A percentile compares a stretch with the other conserved stretches of the same genome.
phyloP scores from a whole-genome alignment of 1,140 invertebrate genomes.

The Arctopsyche grandis region DNA sequence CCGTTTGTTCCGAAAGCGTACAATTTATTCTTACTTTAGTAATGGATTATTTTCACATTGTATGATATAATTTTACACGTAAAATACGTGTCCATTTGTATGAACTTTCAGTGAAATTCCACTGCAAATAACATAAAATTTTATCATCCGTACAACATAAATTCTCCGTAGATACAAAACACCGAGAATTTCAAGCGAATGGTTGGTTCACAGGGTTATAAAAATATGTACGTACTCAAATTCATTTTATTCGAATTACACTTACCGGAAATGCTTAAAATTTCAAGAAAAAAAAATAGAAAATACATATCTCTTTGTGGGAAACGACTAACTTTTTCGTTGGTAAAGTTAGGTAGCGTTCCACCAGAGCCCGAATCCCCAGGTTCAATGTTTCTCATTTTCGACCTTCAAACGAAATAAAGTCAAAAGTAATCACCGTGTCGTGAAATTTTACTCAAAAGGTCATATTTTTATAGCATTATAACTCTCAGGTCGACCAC shows the following conservation, averaged over 20 bases:
- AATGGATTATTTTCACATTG: not conserved
- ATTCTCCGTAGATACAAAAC: conserved; percentile 8
- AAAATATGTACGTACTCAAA: no score
- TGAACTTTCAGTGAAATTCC: conserved; percentile 20
- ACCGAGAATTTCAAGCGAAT: conserved; percentile 8
- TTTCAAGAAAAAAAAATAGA: no score
- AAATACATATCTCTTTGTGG: no score
- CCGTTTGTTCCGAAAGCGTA: no score
- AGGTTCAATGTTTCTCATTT: not conserved
- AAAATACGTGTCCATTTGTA: conserved; percentile 23
- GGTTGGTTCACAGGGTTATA: not conserved
- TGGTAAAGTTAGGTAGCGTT: no score
- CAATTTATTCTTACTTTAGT: no score
- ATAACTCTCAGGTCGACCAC: not conserved
- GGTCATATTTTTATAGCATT: conserved; percentile 2
- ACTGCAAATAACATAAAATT: conserved; percentile 26
- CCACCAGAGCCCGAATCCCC: not conserved
- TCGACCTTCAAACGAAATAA: not conserved
- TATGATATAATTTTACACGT: not conserved
- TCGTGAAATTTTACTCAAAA: not conserved
- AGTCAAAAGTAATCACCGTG: conserved; percentile 10
- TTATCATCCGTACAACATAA: conserved; percentile 28
- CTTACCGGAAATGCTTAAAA: no score
- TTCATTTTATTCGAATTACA: no score
- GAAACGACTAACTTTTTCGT: no score